Percentiles rank a stretch among this genome's conserved stretches.
phyloP scores from a whole-genome alignment of 2,888 invertebrate species.

The Dolomedes plantarius region DNA sequence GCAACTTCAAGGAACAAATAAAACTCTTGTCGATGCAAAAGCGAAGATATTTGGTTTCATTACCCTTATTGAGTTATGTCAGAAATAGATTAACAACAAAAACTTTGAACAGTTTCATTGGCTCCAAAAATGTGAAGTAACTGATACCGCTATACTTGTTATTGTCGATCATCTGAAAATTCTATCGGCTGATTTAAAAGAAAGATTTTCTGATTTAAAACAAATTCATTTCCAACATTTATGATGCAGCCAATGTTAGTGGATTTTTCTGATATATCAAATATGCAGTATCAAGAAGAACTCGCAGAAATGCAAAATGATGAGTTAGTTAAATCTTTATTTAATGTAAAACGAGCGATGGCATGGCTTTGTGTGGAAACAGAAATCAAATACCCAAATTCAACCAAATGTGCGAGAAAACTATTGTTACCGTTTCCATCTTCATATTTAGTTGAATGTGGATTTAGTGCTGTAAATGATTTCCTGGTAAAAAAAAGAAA shows the following conservation, averaged over 20 bases:
- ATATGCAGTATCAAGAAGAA: conserved; percentile 49
- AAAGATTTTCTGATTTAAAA: too few relatives aligned
- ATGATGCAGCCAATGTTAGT: conserved; percentile 39
- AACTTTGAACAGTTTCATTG: too few relatives aligned
- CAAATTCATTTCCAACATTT: too few relatives aligned
- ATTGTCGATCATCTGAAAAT: too few relatives aligned
- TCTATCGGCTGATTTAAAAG: too few relatives aligned
- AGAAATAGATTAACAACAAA: too few relatives aligned
- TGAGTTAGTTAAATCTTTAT: conserved; percentile 4
- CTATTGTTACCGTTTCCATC: conserved; percentile 37
- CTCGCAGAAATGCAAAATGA: conserved; percentile 12
- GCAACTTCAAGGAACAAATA: too few relatives aligned
- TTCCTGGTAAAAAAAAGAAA: conserved; percentile 38
- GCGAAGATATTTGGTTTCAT: too few relatives aligned
- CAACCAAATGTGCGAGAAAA: conserved; percentile 27
- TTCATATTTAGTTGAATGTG: conserved; percentile 31
- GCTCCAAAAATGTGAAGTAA: too few relatives aligned
- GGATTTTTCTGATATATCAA: conserved; percentile 47
- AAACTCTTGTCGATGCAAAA: too few relatives aligned
- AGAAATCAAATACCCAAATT: conserved; percentile 17
- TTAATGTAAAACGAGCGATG: conserved; percentile 26
- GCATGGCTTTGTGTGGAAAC: conserved; percentile 31
- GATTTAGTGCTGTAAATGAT: conserved; percentile 36
- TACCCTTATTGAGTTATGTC: too few relatives aligned
- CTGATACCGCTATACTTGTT: too few relatives aligned